Conservation (phyloP, 2,113 vertebrate species). For the Etia nguti region DNA sequence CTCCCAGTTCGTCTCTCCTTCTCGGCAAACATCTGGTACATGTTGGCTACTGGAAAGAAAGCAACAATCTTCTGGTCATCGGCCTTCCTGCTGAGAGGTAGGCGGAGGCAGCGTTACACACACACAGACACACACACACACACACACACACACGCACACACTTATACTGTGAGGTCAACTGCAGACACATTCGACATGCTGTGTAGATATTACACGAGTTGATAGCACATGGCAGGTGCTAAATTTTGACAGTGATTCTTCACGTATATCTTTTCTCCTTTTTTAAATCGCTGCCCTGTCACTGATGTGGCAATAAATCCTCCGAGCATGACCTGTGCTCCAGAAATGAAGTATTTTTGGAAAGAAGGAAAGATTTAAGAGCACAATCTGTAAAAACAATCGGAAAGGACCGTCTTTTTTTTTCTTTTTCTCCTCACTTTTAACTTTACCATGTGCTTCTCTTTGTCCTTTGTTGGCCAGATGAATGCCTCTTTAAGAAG, state of each 20-base stretch:
- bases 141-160: not conserved
- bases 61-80: conserved; percentile 83
- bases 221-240: not conserved
- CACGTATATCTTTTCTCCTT: not conserved
- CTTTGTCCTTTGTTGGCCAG: not conserved
- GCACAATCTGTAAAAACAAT: conserved; percentile 17
- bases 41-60: conserved; percentile 93
- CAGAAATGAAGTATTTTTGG: not conserved
- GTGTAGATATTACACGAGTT: not conserved
- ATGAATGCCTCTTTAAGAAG: not conserved
- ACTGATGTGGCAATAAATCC: not conserved
- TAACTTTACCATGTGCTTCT: not conserved
- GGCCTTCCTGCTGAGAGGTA: conserved; percentile 91
- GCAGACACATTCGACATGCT: not conserved
- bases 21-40: conserved; percentile 85
- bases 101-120: not conserved
- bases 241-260: not conserved
- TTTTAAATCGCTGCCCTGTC: not conserved
- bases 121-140: not conserved
- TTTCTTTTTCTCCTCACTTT: not conserved
- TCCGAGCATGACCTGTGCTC: not conserved
- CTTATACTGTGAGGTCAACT: not conserved
- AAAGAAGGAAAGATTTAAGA: not conserved
- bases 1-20: conserved; percentile 82
- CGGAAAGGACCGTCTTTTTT: not conserved